phyloP scores from a whole-genome alignment of 1,140 invertebrate genomes.

The Platorchestia sp. region DNA sequence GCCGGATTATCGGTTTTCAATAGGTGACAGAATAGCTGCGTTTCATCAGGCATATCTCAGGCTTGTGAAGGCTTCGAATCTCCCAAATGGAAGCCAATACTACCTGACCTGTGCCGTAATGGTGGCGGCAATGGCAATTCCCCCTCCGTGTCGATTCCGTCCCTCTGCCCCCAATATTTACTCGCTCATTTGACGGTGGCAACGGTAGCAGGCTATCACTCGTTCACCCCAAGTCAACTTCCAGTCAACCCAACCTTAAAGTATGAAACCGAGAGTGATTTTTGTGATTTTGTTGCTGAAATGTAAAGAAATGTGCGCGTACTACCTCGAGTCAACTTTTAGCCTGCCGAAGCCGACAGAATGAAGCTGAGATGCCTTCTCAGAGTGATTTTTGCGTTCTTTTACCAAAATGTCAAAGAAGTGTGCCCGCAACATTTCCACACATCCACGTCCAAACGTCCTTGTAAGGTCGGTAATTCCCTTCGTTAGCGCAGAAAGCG shows the following conservation, averaged over 20 bases:
- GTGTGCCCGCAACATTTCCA: no score
- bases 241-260: background rate
- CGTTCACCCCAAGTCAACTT: background rate
- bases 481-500: no score
- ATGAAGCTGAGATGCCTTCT: background rate
- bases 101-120: slow-evolving; percentile 55
- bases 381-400: background rate
- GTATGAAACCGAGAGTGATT: background rate
- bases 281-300: background rate
- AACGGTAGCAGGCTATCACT: background rate
- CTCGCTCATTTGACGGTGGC: background rate
- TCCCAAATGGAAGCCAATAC: slow-evolving; percentile 54
- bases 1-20: slow-evolving; percentile 52
- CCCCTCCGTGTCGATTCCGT: background rate
- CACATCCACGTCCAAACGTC: no score
- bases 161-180: slow-evolving; percentile 16
- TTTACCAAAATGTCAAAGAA: no score
- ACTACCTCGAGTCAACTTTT: background rate
- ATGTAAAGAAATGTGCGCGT: no score
- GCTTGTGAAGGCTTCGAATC: slow-evolving; percentile 49
- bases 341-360: background rate
- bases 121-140: slow-evolving; percentile 16
- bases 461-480: no score
- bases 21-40: slow-evolving; percentile 54
- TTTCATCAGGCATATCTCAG: slow-evolving; percentile 54